Evolutionary conservation across 30 jellyfish, hydroid and myxozoan genomes (phyloP).

Genomic region (Hydractinia symbiolongicarpus): DNA sequence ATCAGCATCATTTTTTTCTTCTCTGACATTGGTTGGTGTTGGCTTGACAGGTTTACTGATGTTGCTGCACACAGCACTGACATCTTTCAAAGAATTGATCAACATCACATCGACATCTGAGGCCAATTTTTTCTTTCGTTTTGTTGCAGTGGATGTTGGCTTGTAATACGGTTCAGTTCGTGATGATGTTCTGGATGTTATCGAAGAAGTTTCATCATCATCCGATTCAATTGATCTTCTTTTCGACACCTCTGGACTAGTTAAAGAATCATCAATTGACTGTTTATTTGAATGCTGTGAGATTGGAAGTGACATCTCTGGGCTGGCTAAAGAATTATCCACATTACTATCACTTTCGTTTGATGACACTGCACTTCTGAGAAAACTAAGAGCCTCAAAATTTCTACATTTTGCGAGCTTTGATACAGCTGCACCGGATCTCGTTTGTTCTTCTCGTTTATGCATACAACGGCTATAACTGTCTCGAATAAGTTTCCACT

Average conservation of each 20-base stretch:
- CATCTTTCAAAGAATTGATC: background rate
- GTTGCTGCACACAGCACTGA: background rate
- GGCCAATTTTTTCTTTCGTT: background rate
- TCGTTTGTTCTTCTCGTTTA: slow-evolving; percentile 32
- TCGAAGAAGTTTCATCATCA: background rate
- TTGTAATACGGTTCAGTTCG: background rate
- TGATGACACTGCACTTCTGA: slow-evolving; percentile 22
- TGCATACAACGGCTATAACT: slow-evolving; percentile 23
- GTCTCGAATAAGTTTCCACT: slow-evolving; percentile 34
- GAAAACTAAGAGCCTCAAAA: slow-evolving; percentile 15
- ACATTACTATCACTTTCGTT: slow-evolving; percentile 33
- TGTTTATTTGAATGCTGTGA: too few relatives aligned
- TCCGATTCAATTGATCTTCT: background rate
- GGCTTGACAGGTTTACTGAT: background rate
- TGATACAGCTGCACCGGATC: slow-evolving; percentile 35
- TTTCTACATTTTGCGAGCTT: slow-evolving; percentile 31
- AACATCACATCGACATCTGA: background rate
- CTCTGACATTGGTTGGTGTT: background rate
- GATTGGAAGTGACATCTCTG: too few relatives aligned
- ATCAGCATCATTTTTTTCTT: background rate
- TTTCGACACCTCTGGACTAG: too few relatives aligned
- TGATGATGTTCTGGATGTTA: background rate
- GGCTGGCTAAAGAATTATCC: too few relatives aligned
- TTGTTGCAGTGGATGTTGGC: background rate
- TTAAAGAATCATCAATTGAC: too few relatives aligned